Evolutionary conservation across 2,888 invertebrate genomes (phyloP).

Genomic region (Stenichneumon culpator): DNA sequence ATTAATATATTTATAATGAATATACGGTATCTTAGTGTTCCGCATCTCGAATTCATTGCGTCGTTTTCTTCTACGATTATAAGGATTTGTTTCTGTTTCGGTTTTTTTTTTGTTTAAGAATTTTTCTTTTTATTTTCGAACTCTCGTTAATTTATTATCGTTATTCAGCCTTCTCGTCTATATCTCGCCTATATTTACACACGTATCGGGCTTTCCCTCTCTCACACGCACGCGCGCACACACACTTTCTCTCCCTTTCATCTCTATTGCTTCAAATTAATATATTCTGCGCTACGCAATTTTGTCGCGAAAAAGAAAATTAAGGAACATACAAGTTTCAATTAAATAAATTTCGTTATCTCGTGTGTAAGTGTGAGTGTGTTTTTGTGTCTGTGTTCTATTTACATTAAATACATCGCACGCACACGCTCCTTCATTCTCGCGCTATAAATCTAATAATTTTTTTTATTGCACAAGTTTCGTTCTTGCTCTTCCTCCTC

Average conservation of each 20-base stretch:
- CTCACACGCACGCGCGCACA: neutral
- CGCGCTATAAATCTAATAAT: conserved; percentile 43
- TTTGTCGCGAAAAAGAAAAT: conserved; percentile 72
- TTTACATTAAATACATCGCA: conserved; percentile 82
- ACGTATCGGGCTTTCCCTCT: conserved; percentile 62
- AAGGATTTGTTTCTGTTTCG: conserved; percentile 56
- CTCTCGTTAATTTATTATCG: conserved; percentile 68
- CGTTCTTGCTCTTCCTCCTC: conserved; percentile 24
- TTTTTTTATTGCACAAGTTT: conserved; percentile 66
- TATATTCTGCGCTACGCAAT: conserved; percentile 80
- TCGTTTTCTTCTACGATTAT: conserved; percentile 68
- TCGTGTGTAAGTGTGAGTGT: conserved; percentile 24
- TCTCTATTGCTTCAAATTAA: conserved; percentile 83
- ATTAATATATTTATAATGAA: conserved; percentile 85
- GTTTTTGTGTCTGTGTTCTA: conserved; percentile 66
- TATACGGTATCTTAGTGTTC: conserved; percentile 84
- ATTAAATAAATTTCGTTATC: conserved; percentile 75
- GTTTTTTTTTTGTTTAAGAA: conserved; percentile 18
- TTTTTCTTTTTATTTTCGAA: conserved; percentile 63
- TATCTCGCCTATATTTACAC: conserved; percentile 75
- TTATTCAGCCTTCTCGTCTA: conserved; percentile 72
- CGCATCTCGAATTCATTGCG: conserved; percentile 80
- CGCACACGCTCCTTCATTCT: conserved; percentile 25
- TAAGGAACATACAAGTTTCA: conserved; percentile 53
- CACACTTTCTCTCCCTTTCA: conserved; percentile 25